Evolutionary conservation across 2,888 invertebrate genomes (phyloP).

Genomic region (Hetaerina titia): DNA sequence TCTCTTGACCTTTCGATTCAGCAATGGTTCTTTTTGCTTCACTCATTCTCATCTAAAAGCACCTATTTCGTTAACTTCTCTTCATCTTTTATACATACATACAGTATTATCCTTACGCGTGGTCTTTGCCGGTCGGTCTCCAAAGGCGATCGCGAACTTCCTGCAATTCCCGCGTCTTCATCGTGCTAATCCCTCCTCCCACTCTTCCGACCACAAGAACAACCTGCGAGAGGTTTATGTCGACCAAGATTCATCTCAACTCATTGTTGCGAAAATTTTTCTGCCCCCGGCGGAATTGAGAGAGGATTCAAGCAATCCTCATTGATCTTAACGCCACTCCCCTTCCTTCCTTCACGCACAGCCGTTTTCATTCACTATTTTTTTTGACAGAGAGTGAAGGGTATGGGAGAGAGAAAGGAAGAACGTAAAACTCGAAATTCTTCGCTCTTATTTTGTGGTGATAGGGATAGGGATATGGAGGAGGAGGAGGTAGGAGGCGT

Average conservation of each 20-base stretch:
- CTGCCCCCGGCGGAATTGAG: neutral
- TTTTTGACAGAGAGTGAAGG: neutral
- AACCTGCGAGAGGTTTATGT: neutral
- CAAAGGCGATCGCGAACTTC: neutral
- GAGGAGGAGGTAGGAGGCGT: no score
- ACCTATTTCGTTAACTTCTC: no score
- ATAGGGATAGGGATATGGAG: no score
- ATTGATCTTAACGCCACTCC: neutral
- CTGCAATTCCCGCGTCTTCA: neutral
- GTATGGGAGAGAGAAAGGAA: neutral
- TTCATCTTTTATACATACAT: no score
- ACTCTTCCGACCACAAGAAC: neutral
- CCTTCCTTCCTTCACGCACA: neutral
- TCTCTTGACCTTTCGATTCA: no score
- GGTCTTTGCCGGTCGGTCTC: neutral
- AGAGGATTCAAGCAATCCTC: neutral
- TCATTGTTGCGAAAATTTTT: constrained; percentile 12
- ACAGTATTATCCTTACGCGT: no score
- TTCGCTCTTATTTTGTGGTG: no score
- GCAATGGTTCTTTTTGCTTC: no score
- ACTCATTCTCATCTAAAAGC: no score
- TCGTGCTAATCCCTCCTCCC: neutral
- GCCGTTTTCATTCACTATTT: neutral
- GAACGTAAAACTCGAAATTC: neutral
- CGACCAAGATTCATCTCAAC: constrained; percentile 8